These are phyloP conservation scores for Accipiter cooperii DNA, from an alignment of 2,113 vertebrate species.

Conservation along the genomic window DNA sequence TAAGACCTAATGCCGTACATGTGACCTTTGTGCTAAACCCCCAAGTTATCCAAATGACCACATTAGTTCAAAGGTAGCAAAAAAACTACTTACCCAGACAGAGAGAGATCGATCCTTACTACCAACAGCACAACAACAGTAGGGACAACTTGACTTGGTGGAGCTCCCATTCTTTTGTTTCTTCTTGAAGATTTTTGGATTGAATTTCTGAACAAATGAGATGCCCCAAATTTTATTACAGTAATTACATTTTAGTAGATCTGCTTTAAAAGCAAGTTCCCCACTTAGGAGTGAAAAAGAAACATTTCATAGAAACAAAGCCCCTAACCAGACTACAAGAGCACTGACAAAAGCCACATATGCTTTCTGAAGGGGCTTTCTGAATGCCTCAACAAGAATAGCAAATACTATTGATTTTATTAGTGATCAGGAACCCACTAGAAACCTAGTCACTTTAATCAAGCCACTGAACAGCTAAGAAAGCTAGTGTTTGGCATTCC, in stretches of 20 bases:
- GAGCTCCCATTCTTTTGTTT: slow-evolving; percentile 96
- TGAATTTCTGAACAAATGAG: slow-evolving; percentile 86
- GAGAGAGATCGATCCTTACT: slow-evolving; percentile 98
- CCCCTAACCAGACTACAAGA: background rate
- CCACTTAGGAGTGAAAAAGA: background rate
- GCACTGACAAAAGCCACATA: background rate
- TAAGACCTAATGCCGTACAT: background rate
- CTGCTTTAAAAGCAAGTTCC: background rate
- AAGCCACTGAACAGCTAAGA: background rate
- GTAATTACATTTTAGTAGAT: background rate
- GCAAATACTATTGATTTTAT: background rate
- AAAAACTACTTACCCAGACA: slow-evolving; percentile 84
- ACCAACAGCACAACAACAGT: slow-evolving; percentile 96
- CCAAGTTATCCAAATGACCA: background rate
- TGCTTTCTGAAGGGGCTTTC: background rate
- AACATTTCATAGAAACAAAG: background rate
- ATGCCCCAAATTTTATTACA: background rate
- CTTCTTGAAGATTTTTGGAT: slow-evolving; percentile 99
- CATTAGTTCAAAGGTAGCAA: background rate
- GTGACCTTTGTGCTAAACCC: background rate
- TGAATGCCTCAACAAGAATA: background rate
- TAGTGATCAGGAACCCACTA: background rate
- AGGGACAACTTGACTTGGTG: slow-evolving; percentile 89
- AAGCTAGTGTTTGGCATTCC: background rate
- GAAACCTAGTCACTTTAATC: background rate